phyloP scores from a whole-genome alignment of 2,113 vertebrate genomes.

The Passer montanus region DNA sequence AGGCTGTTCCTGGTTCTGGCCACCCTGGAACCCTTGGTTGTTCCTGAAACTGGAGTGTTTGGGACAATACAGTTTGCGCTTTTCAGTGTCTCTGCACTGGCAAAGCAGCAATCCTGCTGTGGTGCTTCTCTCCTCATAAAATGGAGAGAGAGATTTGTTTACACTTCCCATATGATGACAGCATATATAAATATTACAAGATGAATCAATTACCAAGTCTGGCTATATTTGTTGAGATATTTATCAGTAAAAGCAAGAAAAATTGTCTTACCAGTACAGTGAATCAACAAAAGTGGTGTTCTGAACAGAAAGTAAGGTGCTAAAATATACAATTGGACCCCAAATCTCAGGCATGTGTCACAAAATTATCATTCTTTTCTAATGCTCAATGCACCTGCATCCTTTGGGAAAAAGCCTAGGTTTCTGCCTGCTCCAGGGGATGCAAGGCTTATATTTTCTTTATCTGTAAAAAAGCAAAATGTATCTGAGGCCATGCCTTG shows the following conservation, averaged over 20 bases:
- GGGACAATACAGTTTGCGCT: neutral
- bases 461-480: neutral
- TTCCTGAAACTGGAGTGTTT: neutral
- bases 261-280: neutral
- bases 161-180: neutral
- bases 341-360: neutral
- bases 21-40: neutral
- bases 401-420: accelerated
- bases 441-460: neutral
- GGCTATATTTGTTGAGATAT: neutral
- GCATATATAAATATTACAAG: neutral
- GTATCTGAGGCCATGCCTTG: neutral
- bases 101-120: neutral
- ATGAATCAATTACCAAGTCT: neutral
- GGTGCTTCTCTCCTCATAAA: neutral
- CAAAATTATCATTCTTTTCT: neutral
- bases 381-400: neutral
- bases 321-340: neutral
- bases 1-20: neutral
- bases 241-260: neutral
- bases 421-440: neutral
- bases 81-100: neutral
- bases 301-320: neutral
- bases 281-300: neutral
- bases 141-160: neutral